phyloP scores from a whole-genome alignment of 2,113 vertebrate species.

The Chlorodrepanis virens region DNA sequence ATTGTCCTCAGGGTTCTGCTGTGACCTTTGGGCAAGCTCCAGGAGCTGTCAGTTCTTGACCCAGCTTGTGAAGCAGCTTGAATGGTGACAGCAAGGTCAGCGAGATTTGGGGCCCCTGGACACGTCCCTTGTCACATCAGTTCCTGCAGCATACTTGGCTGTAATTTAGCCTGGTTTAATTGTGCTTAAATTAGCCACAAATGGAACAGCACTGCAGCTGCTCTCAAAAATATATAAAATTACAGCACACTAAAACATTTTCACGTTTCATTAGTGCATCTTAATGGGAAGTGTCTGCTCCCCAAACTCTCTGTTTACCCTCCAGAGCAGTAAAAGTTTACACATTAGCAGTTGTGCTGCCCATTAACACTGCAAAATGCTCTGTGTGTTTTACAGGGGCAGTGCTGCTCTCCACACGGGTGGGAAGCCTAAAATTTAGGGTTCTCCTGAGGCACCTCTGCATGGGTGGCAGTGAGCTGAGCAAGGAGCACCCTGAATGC shows the following conservation, averaged over 20 bases:
- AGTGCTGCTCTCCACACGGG: accelerated
- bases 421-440: neutral
- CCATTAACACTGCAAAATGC: neutral
- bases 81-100: neutral
- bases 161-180: slow-evolving; percentile 45
- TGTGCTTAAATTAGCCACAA: slow-evolving; percentile 50
- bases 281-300: slow-evolving; percentile 54
- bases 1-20: neutral
- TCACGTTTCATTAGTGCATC: slow-evolving; percentile 51
- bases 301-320: neutral
- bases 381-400: accelerated
- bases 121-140: neutral
- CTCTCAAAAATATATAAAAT: slow-evolving; percentile 2
- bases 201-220: slow-evolving; percentile 22
- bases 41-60: neutral
- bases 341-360: neutral
- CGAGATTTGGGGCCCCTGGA: neutral
- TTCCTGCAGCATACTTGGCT: neutral
- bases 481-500: neutral
- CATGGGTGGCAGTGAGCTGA: neutral
- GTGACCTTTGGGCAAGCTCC: accelerated
- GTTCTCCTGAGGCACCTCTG: neutral
- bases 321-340: neutral
- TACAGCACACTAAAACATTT: slow-evolving; percentile 42
- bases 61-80: neutral